A percentile compares a stretch with the other conserved stretches of the same genome.
phyloP scores from a whole-genome alignment of 2,113 vertebrate genomes.

The Prunella fulvescens region DNA sequence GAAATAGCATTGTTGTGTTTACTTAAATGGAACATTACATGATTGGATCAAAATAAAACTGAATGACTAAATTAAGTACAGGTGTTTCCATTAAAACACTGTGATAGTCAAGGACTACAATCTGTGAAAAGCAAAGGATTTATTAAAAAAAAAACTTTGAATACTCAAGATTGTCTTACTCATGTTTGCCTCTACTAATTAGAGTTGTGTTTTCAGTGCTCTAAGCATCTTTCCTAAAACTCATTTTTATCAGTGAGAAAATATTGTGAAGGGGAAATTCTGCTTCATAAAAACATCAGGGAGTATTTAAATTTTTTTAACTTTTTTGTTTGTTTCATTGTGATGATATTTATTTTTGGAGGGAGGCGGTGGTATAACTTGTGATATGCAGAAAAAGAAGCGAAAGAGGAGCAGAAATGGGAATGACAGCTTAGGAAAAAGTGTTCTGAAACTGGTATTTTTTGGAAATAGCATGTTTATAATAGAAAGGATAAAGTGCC shows the following conservation, averaged over 20 bases:
- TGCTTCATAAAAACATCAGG: neutral
- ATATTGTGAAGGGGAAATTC: neutral
- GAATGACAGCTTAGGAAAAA: neutral
- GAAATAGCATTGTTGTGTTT: neutral
- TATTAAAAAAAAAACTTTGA: neutral
- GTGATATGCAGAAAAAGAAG: neutral
- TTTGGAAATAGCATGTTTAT: neutral
- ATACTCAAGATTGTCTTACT: neutral
- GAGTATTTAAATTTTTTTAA: neutral
- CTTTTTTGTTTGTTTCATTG: neutral
- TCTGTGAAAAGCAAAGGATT: neutral
- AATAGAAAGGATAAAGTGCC: neutral
- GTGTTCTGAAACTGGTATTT: neutral
- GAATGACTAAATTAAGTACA: neutral
- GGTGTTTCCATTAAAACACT: neutral
- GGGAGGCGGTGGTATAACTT: accelerated
- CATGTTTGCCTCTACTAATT: neutral
- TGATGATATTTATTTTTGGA: neutral
- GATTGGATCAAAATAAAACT: neutral
- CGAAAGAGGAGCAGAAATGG: neutral
- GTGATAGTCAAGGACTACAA: neutral
- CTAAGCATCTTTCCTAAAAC: neutral
- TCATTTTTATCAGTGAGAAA: neutral
- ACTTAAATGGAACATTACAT: neutral
- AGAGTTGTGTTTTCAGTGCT: neutral